Evolutionary conservation across 2,113 vertebrate species (phyloP).

Genomic region (Chrysemys picta): DNA sequence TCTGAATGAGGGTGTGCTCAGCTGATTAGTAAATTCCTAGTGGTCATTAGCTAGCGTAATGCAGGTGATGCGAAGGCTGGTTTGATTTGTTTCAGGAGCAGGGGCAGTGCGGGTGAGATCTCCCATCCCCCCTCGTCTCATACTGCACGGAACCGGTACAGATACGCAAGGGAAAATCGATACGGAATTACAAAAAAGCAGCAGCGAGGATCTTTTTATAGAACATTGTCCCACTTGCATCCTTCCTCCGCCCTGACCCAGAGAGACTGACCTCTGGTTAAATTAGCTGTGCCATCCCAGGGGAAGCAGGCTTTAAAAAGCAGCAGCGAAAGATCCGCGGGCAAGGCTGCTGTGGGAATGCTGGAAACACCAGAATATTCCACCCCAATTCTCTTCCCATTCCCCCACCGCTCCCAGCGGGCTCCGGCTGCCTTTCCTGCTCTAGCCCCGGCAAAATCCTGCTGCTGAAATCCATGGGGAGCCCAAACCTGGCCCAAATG

Average conservation of each 20-base stretch:
- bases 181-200: conserved; percentile 40
- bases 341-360: neutral
- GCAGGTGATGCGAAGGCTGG: neutral
- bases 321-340: neutral
- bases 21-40: fast-evolving
- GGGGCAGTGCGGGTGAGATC: neutral
- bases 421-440: neutral
- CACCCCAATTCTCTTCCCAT: neutral
- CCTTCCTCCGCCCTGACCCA: conserved; percentile 45
- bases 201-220: conserved; percentile 61
- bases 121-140: fast-evolving
- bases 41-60: neutral
- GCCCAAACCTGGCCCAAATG: fast-evolving
- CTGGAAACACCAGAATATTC: conserved; percentile 46
- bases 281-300: conserved; percentile 35
- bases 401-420: fast-evolving
- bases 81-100: neutral
- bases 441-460: too few species aligned
- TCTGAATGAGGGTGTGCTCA: fast-evolving
- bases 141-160: neutral
- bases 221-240: conserved; percentile 67
- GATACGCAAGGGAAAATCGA: conserved; percentile 71
- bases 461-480: neutral
- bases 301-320: conserved; percentile 53
- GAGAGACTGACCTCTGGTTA: conserved; percentile 52